Conservation (phyloP, 2,113 vertebrate genomes). For the Xenopus laevis region DNA sequence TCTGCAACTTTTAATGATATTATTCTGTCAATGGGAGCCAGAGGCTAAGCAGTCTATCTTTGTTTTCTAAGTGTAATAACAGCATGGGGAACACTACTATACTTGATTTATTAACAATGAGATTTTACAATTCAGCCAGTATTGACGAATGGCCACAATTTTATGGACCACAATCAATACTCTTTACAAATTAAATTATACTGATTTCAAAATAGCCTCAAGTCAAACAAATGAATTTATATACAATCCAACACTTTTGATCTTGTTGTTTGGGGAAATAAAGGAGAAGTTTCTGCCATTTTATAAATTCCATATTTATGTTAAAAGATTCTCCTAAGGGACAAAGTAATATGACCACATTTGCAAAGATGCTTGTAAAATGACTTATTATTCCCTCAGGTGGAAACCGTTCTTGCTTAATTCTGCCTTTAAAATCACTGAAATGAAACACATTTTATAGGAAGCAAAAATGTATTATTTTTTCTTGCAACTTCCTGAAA, state of each 20-base stretch:
- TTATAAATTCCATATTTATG: background rate
- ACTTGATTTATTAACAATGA: constrained; percentile 57
- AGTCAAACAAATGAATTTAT: constrained; percentile 39
- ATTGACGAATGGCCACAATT: constrained; percentile 61
- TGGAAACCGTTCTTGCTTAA: background rate
- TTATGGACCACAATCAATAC: constrained; percentile 57
- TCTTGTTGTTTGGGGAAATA: background rate
- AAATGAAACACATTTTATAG: background rate
- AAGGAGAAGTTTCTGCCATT: background rate
- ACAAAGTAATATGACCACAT: constrained; percentile 1
- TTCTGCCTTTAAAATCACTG: constrained; percentile 2
- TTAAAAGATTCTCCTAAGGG: background rate
- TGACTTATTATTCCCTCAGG: background rate
- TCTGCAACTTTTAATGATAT: constrained; percentile 43
- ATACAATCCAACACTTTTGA: background rate
- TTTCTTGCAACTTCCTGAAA: no score
- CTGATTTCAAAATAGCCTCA: constrained; percentile 45
- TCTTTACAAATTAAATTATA: constrained; percentile 63
- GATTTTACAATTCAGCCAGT: constrained; percentile 48
- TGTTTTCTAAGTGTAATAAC: constrained; percentile 31
- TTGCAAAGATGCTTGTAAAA: background rate
- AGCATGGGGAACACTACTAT: background rate
- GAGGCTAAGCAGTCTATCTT: constrained; percentile 39
- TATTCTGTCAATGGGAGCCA: constrained; percentile 44
- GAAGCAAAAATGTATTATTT: no score